Evolutionary conservation across 2,797 vertebrate species (phyloP), one percentile per base, ranked within the genome.

Genomic region (Enteromius viviparus): DNA sequence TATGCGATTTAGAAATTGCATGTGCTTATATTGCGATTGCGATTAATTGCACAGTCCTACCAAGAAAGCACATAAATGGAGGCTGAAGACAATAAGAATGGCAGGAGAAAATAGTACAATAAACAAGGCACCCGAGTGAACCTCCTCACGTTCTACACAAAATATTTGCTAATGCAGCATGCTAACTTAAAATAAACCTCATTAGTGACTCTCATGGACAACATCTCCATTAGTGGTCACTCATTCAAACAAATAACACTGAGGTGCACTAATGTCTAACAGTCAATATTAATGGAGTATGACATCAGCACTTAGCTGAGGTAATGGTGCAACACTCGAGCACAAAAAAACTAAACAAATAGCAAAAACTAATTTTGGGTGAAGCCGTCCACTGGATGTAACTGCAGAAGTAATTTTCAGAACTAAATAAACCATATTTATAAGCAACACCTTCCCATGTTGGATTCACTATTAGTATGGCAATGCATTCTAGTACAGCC

Each of bases 191-290:
- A 76, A 76, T 60, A 42, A 60, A 60, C 34, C 53, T 26, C 34
- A 60, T 76, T 60, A 76, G 34, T 60, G 53, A 42, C 34, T 42
- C 2, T 58, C 53, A 23, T 40, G 51, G 51, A 58, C 34, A 40
- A 10, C 72, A 75, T 75, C 51, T 55, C 72, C 72, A 75, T 75
- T 58, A 75, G 72, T 58, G 32, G 72, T 37, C 11, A 75, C 21
- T 55, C 70, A 19, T 32, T 51, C 70, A 49, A 72, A 72, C 42
- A 71, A 71, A 71, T 17, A 71, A 4, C 2, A 0, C 26, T 21
- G 5, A 51, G 21, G 21, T 23, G 21, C 32, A 58, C 53, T 37
- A 76, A 64, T 58, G 32, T 29, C 26, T 53, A 3, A 32, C 11
- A 17, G 51, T 58, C 34, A 8, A 55, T 58, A 5, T 14, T 6